Evolutionary conservation across 2,113 vertebrate species (phyloP).

Genomic region (Labeo rohita): DNA sequence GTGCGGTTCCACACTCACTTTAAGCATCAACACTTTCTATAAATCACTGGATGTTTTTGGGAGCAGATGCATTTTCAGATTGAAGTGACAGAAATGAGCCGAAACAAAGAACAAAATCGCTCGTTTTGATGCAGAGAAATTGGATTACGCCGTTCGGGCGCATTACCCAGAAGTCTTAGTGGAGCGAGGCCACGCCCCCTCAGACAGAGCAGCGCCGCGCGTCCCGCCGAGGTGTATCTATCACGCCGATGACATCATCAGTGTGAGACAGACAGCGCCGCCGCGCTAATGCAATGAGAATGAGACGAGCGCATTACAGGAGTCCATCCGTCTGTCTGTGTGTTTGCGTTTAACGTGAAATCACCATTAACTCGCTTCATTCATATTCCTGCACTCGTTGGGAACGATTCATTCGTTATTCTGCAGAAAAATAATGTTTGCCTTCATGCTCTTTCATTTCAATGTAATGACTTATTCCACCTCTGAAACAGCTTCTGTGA

Average conservation of each 20-base stretch:
- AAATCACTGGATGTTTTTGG: conserved; percentile 31
- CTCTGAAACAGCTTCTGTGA: too few species aligned
- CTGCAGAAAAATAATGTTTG: not conserved
- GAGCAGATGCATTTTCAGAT: conserved; percentile 44
- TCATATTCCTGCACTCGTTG: too few species aligned
- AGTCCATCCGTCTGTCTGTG: conserved; percentile 3
- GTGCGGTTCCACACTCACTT: conserved; percentile 31
- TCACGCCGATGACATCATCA: conserved; percentile 41
- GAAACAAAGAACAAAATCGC: conserved; percentile 38
- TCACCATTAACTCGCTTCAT: not conserved
- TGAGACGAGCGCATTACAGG: not conserved
- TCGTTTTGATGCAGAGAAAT: conserved; percentile 45
- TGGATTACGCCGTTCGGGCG: conserved; percentile 42
- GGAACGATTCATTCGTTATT: not conserved
- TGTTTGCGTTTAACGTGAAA: not conserved
- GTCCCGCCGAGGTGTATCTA: conserved; percentile 39
- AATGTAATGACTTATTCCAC: too few species aligned
- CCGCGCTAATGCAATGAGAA: not conserved
- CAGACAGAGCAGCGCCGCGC: conserved; percentile 55
- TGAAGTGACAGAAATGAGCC: conserved; percentile 40
- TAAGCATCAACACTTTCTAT: conserved; percentile 30
- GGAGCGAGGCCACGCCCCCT: conserved; percentile 44
- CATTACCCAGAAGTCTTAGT: conserved; percentile 53
- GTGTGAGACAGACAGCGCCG: not conserved
- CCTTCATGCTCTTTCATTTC: not conserved